Percentiles rank a stretch among this genome's conserved stretches.
Evolutionary conservation across 2,113 vertebrate species (phyloP).

Genomic region (Echinops telfairi): DNA sequence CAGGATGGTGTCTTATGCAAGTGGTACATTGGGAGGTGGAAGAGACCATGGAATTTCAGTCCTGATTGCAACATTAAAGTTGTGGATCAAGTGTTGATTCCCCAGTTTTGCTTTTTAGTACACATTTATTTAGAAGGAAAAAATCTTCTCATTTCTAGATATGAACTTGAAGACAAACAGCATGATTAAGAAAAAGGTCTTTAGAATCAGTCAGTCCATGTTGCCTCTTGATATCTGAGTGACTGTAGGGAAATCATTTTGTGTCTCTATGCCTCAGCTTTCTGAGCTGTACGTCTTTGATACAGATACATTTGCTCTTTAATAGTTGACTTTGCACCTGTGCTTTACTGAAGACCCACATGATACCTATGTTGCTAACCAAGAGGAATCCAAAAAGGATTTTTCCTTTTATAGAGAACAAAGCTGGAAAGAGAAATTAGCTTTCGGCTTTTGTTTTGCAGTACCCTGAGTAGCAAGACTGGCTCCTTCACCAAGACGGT

Average conservation of each 20-base stretch:
- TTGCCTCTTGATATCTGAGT: background rate
- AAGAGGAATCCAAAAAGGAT: background rate
- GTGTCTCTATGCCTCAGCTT: background rate
- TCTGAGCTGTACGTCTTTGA: background rate
- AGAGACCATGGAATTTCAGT: background rate
- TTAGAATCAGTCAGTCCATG: background rate
- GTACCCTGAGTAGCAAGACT: background rate
- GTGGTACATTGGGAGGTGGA: background rate
- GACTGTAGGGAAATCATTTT: background rate
- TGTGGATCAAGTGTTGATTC: background rate
- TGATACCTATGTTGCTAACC: background rate
- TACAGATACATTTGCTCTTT: background rate
- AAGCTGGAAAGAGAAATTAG: background rate
- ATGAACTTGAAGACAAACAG: background rate
- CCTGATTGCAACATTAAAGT: background rate
- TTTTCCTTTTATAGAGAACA: background rate
- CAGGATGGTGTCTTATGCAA: rapidly evolving
- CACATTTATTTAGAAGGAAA: background rate
- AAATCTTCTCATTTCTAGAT: background rate
- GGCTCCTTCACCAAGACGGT: background rate
- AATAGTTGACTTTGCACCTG: background rate
- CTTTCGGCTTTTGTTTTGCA: background rate
- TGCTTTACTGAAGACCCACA: background rate
- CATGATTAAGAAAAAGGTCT: background rate
- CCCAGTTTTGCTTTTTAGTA: background rate